These are phyloP conservation scores for Amblyjoppa fuscipennis DNA, from an alignment of 2,888 invertebrate genomes.

Conservation along the genomic window DNA sequence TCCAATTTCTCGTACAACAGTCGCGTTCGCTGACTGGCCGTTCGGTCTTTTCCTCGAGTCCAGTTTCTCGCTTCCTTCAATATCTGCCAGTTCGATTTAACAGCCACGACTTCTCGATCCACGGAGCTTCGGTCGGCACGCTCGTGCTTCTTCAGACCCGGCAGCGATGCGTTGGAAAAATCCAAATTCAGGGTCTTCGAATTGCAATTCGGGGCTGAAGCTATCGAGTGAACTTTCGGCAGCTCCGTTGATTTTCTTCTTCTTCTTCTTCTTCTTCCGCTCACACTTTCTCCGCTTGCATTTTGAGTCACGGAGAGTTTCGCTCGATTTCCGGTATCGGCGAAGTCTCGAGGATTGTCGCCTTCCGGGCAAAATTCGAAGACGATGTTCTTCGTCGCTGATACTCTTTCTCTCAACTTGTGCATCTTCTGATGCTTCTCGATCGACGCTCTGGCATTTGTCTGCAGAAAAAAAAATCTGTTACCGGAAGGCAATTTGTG, in stretches of 20 bases:
- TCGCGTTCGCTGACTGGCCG: constrained; percentile 47
- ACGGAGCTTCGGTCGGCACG: neutral
- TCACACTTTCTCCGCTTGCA: constrained; percentile 13
- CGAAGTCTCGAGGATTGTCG: neutral
- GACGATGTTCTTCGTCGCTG: constrained; percentile 77
- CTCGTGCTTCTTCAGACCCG: constrained; percentile 36
- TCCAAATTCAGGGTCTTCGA: constrained; percentile 12
- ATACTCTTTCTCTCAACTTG: constrained; percentile 62
- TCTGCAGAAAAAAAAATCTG: constrained; percentile 8
- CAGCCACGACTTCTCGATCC: constrained; percentile 26
- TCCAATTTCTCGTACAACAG: constrained; percentile 71
- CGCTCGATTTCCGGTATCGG: neutral
- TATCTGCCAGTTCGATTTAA: constrained; percentile 73
- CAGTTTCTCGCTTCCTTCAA: constrained; percentile 49
- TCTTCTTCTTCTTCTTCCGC: neutral
- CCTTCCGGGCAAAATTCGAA: constrained; percentile 72
- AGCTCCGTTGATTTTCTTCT: constrained; percentile 12
- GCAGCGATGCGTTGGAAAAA: constrained; percentile 6
- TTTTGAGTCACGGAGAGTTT: constrained; percentile 15
- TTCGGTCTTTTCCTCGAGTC: constrained; percentile 52
- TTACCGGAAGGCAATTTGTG: neutral
- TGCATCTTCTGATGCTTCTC: constrained; percentile 17
- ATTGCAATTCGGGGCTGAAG: constrained; percentile 35
- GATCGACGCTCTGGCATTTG: neutral
- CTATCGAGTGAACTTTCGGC: constrained; percentile 22